These are phyloP conservation scores for Sclerurus mexicanus DNA, from an alignment of 2,113 vertebrate genomes.

Conservation along the genomic window DNA sequence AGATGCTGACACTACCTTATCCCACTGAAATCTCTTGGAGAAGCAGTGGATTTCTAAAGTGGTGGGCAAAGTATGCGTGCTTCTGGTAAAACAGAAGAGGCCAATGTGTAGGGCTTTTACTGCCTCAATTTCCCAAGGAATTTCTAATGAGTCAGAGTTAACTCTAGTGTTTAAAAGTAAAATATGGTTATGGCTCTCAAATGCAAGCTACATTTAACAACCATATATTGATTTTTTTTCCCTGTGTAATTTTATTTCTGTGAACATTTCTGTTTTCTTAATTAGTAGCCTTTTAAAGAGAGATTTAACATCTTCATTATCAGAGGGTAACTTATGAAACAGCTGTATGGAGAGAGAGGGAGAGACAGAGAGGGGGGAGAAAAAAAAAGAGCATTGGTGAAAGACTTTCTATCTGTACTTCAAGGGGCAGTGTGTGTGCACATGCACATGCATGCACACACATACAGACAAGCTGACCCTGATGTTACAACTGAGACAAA, in stretches of 20 bases:
- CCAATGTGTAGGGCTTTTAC: slow-evolving; percentile 57
- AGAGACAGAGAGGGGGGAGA: background rate
- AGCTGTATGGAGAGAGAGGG: background rate
- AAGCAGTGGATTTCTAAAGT: background rate
- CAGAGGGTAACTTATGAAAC: slow-evolving; percentile 59
- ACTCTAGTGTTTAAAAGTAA: slow-evolving; percentile 71
- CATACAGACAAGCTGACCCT: background rate
- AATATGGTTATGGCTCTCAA: slow-evolving; percentile 77
- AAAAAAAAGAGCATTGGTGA: background rate
- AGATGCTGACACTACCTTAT: background rate
- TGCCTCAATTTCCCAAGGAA: slow-evolving; percentile 72
- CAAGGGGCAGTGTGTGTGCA: background rate
- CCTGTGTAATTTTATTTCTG: slow-evolving; percentile 75
- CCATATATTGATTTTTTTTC: slow-evolving; percentile 74
- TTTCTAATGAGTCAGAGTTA: slow-evolving; percentile 69
- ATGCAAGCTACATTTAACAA: slow-evolving; percentile 77
- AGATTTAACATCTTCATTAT: slow-evolving; percentile 73
- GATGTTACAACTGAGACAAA: slow-evolving; percentile 64
- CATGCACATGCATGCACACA: fast-evolving
- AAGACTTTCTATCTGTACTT: background rate
- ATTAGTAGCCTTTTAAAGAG: slow-evolving; percentile 80
- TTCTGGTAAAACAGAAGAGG: slow-evolving; percentile 25
- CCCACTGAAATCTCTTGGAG: background rate
- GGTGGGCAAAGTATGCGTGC: background rate
- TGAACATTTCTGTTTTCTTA: slow-evolving; percentile 80